Percentiles rank a stretch among this genome's conserved stretches.
Conservation (phyloP, 2,888 invertebrate genomes). For the Caenorhabditis afra region DNA sequence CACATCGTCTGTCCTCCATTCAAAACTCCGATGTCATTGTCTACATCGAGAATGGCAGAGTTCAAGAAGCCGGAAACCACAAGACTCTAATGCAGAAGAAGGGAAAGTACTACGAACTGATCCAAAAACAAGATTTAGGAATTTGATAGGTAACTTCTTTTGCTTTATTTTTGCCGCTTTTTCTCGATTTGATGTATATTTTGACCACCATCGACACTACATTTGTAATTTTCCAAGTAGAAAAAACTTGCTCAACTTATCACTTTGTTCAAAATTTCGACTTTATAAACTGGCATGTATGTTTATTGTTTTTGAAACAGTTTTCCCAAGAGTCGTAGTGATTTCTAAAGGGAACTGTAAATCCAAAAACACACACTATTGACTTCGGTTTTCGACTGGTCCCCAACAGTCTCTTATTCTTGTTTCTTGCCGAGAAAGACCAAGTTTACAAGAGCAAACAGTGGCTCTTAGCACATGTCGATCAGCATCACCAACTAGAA, state of each 20-base stretch:
- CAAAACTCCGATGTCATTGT: constrained; percentile 76
- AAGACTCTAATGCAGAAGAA: constrained; percentile 63
- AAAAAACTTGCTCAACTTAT: too few species aligned
- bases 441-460: constrained; percentile 31
- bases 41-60: constrained; percentile 71
- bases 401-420: background rate
- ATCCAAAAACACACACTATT: too few species aligned
- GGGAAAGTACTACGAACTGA: constrained; percentile 69
- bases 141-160: background rate
- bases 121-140: constrained; percentile 68
- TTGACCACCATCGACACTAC: too few species aligned
- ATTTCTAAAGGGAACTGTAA: too few species aligned
- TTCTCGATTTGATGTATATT: too few species aligned
- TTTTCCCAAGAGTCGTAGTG: too few species aligned
- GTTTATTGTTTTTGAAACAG: too few species aligned
- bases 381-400: background rate
- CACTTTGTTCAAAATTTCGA: too few species aligned
- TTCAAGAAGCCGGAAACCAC: constrained; percentile 72
- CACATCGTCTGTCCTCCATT: constrained; percentile 76
- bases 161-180: too few species aligned
- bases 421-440: constrained; percentile 3
- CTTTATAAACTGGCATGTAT: too few species aligned
- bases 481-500: constrained; percentile 6
- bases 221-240: too few species aligned
- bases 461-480: constrained; percentile 26